These are phyloP conservation scores for Drosophila limbata DNA, from an alignment of 2,888 invertebrate genomes.

Conservation along the genomic window DNA sequence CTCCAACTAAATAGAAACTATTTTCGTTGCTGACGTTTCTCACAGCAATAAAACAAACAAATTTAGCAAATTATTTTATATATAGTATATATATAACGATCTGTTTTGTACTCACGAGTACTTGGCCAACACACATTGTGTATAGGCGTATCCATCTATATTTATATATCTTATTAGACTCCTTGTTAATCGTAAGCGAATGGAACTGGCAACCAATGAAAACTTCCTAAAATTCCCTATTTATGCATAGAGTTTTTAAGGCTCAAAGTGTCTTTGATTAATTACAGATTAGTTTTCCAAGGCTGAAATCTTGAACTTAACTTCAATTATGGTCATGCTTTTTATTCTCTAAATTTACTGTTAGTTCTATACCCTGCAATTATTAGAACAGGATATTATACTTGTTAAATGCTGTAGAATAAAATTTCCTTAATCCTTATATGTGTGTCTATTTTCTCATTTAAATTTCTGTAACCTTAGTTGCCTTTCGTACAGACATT, in stretches of 20 bases:
- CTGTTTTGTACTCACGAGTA: slow-evolving; percentile 34
- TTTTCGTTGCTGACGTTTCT: slow-evolving; percentile 70
- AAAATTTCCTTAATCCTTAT: background rate
- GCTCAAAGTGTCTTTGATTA: background rate
- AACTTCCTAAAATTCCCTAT: background rate
- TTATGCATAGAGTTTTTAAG: background rate
- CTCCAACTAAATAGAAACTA: slow-evolving; percentile 50
- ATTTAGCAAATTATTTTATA: slow-evolving; percentile 41
- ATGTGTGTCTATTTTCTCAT: background rate
- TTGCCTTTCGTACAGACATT: background rate
- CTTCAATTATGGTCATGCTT: background rate
- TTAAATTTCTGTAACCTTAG: background rate
- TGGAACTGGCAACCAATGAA: background rate
- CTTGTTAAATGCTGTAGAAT: no score
- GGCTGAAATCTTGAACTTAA: background rate
- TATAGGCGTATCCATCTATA: background rate
- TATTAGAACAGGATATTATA: no score
- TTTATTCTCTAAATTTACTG: no score
- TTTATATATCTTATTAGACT: slow-evolving; percentile 20
- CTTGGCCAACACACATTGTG: slow-evolving; percentile 19
- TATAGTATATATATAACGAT: slow-evolving; percentile 18
- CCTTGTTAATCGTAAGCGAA: slow-evolving; percentile 9
- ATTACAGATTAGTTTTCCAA: background rate
- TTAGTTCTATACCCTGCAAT: background rate
- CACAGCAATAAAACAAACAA: slow-evolving; percentile 38